phyloP scores from a whole-genome alignment of 2,797 vertebrate genomes.

The Natrix natrix region DNA sequence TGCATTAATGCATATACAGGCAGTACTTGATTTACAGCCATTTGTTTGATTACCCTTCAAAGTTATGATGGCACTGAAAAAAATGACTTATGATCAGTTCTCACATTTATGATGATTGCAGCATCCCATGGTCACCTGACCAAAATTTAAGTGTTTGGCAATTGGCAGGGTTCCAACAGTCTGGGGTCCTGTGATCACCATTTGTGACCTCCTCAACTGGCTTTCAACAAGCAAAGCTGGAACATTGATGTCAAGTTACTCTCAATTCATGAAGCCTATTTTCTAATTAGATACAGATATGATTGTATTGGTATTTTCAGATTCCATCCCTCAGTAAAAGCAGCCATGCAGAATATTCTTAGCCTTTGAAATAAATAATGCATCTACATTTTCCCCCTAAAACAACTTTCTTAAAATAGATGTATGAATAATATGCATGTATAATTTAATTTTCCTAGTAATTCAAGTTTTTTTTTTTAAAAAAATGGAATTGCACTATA shows the following conservation, averaged over 20 bases:
- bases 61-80: neutral
- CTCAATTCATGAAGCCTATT: neutral
- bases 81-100: neutral
- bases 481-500: neutral
- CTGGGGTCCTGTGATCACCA: neutral
- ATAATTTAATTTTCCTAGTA: neutral
- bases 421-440: neutral
- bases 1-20: neutral
- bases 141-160: neutral
- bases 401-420: neutral
- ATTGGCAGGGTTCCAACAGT: neutral
- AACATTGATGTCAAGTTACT: neutral
- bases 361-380: neutral
- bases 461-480: neutral
- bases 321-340: neutral
- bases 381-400: neutral
- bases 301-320: neutral
- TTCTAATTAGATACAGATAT: neutral
- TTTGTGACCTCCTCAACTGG: neutral
- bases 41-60: neutral
- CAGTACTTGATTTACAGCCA: neutral
- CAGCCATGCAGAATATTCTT: neutral
- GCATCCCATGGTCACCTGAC: neutral
- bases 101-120: neutral
- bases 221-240: neutral